phyloP scores from a whole-genome alignment of 2,888 invertebrate species.

The Endomychus coccineus region DNA sequence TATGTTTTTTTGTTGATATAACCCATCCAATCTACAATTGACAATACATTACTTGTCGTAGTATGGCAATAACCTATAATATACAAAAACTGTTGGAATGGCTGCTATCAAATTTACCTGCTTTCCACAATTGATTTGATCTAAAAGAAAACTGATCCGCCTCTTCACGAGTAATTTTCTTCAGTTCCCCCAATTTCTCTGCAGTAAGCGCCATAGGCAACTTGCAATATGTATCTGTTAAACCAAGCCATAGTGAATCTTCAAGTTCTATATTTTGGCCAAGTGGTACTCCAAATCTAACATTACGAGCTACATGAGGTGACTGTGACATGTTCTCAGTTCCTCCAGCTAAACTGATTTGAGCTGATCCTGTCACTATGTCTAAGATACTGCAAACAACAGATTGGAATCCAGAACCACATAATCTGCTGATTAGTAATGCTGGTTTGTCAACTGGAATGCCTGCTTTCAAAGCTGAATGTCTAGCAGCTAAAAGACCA shows the following conservation, averaged over 20 bases:
- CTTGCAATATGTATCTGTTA: slow-evolving; percentile 83
- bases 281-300: slow-evolving; percentile 82
- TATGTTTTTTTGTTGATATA: too few species aligned
- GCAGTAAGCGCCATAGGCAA: slow-evolving; percentile 95
- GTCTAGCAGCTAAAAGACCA: slow-evolving; percentile 79
- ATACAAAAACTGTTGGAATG: too few species aligned
- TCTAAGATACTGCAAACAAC: slow-evolving; percentile 60
- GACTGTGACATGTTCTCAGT: slow-evolving; percentile 93
- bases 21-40: too few species aligned
- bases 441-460: slow-evolving; percentile 81
- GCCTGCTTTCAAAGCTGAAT: slow-evolving; percentile 77
- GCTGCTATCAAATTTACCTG: slow-evolving; percentile 52
- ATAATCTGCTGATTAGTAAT: slow-evolving; percentile 83
- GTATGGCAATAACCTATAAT: too few species aligned
- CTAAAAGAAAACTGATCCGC: slow-evolving; percentile 78
- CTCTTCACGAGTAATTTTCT: slow-evolving; percentile 69
- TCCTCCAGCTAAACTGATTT: slow-evolving; percentile 85
- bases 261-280: slow-evolving; percentile 73
- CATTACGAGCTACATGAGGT: slow-evolving; percentile 76
- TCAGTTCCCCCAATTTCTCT: slow-evolving; percentile 85
- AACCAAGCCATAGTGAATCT: slow-evolving; percentile 82
- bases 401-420: slow-evolving; percentile 97
- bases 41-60: too few species aligned
- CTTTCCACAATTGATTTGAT: slow-evolving; percentile 85
- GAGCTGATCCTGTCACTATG: slow-evolving; percentile 74